phyloP scores from a whole-genome alignment of 2,797 vertebrate genomes.

The Gadopsis bispinosus region DNA sequence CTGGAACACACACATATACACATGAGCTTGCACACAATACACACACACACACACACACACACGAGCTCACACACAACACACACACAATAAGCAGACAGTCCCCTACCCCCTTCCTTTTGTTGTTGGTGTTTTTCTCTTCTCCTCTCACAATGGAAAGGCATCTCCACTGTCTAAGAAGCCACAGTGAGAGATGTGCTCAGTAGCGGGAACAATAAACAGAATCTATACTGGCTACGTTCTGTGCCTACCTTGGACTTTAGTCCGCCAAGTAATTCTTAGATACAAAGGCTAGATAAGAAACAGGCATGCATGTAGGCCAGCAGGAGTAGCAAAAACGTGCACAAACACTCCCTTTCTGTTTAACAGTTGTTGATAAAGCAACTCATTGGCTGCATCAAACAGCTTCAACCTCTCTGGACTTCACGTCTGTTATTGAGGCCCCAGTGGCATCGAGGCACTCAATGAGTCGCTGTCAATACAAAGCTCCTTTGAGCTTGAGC shows the following conservation, averaged over 20 bases:
- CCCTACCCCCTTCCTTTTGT: constrained; percentile 79
- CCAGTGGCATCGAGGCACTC: constrained; percentile 52
- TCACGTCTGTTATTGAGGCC: constrained; percentile 53
- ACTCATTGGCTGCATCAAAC: constrained; percentile 23
- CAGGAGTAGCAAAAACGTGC: constrained; percentile 27
- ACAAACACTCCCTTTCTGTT: constrained; percentile 24
- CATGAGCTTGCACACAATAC: constrained; percentile 40
- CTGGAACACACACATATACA: constrained; percentile 56
- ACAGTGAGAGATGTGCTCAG: constrained; percentile 65
- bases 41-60: constrained; percentile 48
- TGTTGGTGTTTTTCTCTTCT: constrained; percentile 78
- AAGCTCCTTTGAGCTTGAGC: constrained; percentile 80
- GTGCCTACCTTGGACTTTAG: constrained; percentile 66
- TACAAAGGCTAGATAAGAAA: constrained; percentile 50
- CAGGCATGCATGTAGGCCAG: constrained; percentile 7
- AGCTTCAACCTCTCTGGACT: constrained; percentile 39
- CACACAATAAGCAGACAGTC: constrained; percentile 71
- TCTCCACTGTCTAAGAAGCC: constrained; percentile 72
- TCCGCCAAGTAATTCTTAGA: constrained; percentile 45
- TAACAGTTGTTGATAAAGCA: constrained; percentile 37
- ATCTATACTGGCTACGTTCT: constrained; percentile 43
- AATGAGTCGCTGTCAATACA: constrained; percentile 70
- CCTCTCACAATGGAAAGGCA: constrained; percentile 74
- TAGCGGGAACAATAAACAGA: constrained; percentile 69
- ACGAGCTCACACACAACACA: constrained; percentile 37